Evolutionary conservation across 2,113 vertebrate species (phyloP).

Genomic region (Grammomys dolichurus): DNA sequence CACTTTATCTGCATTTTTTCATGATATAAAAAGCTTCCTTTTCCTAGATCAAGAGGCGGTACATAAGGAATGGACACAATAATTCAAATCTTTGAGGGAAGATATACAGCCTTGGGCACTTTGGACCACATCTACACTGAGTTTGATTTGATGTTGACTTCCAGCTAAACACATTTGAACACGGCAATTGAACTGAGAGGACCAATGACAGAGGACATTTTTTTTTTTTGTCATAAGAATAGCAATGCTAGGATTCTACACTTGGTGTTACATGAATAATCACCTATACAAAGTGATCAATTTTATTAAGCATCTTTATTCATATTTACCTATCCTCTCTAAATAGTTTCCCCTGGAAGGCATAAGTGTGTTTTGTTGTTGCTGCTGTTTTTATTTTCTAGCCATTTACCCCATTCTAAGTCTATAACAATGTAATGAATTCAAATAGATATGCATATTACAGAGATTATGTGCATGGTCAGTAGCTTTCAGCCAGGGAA

Average conservation of each 20-base stretch:
- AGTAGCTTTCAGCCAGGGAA: background rate
- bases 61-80: background rate
- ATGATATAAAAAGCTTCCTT: background rate
- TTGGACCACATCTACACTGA: background rate
- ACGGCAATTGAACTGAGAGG: background rate
- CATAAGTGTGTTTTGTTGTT: background rate
- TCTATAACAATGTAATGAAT: background rate
- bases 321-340: background rate
- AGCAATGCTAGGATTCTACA: background rate
- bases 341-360: background rate
- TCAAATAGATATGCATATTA: background rate
- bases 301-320: background rate
- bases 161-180: background rate
- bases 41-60: background rate
- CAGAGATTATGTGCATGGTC: background rate
- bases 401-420: background rate
- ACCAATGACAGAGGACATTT: background rate
- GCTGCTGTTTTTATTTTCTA: background rate
- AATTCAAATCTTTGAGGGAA: background rate
- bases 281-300: background rate
- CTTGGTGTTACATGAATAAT: background rate
- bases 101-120: fast-evolving
- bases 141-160: background rate
- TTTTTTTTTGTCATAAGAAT: background rate
- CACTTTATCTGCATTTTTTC: background rate